A percentile compares a stretch with the other conserved stretches of the same genome.
phyloP scores from a whole-genome alignment of 2,888 invertebrate species.

The Temnothorax rugatulus region DNA sequence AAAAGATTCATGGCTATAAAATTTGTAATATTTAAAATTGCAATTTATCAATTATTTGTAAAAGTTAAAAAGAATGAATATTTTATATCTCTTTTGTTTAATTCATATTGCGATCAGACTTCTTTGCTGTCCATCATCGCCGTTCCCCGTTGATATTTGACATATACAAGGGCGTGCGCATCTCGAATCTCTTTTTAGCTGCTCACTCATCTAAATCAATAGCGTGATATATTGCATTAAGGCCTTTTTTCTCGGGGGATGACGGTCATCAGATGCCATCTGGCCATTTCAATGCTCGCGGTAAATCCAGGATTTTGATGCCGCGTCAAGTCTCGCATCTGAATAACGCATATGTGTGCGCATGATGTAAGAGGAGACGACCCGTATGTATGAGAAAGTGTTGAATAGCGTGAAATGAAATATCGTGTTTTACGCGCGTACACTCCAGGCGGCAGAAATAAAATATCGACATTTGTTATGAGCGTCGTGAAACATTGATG shows the following conservation, averaged over 20 bases:
- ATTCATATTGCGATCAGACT: background rate
- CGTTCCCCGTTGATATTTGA: conserved; percentile 24
- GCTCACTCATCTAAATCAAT: conserved; percentile 43
- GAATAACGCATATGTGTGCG: conserved; percentile 24
- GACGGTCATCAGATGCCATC: conserved; percentile 52
- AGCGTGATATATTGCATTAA: conserved; percentile 47
- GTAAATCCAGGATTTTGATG: conserved; percentile 54
- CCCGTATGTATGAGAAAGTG: conserved; percentile 38
- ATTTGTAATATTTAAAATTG: conserved; percentile 9
- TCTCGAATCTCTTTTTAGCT: conserved; percentile 21
- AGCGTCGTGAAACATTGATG: conserved; percentile 29
- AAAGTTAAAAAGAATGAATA: background rate
- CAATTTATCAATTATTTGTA: background rate
- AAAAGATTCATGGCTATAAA: background rate
- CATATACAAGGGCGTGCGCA: conserved; percentile 32
- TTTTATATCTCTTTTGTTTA: background rate
- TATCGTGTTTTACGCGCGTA: conserved; percentile 15
- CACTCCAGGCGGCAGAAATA: conserved; percentile 29
- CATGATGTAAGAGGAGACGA: conserved; percentile 14
- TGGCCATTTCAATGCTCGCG: conserved; percentile 38
- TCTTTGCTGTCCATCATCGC: background rate
- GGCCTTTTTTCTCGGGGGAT: conserved; percentile 12
- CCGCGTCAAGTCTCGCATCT: conserved; percentile 40
- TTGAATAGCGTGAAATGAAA: conserved; percentile 52
- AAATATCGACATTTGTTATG: conserved; percentile 47